Base-by-base conservation (phyloP, 1,140 invertebrate species). In the Drosophila pseudoobscura region DNA sequence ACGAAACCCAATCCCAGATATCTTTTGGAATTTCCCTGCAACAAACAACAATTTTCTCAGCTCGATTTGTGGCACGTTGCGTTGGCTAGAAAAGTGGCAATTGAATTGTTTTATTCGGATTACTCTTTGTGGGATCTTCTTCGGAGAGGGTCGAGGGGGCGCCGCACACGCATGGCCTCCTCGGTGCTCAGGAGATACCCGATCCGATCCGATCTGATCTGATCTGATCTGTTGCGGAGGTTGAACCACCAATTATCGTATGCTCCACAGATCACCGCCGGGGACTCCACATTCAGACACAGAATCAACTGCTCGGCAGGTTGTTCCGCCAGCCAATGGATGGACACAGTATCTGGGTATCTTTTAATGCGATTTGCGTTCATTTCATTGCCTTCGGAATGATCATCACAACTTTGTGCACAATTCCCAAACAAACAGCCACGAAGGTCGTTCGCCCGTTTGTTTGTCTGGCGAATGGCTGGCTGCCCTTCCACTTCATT, bases 21-120 rank as follows among this genome's bases (percentile, higher is more conserved):
- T 35, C 31, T 13, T 13, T 11, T 39, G 35, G 35, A 39, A 39
- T 39, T 39, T 49, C 9, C 20, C 7, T 49, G 46, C 9, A 49
- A 49, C 20, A 22, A 49, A 7, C 13, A 49, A 49, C 46, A 22
- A 49, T 22, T 49, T 49, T 49, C 22, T 13, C 9, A 49, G 20
- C 46, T 49, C 35, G 11, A 39, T 39, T 39, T 39, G 35, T 39
- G 11, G 35, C 35, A 39, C 35, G 35, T 39, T 39, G 35, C 1
- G 0, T 2, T 39, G 11, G 35, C 35, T 13, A 22, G 13, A 47
- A 47, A 47, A 47, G 46, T 47, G 46, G 46, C 46, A 49, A 49
- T 49, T 49, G 46, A 49, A 49, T 49, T 24, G 46, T 49, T 24
- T 49, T 49, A 49, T 49, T 24, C 46, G 46, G 46, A 49, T 49